Evolutionary conservation across 2,888 invertebrate species (phyloP).

Genomic region (Ischnura elegans): DNA sequence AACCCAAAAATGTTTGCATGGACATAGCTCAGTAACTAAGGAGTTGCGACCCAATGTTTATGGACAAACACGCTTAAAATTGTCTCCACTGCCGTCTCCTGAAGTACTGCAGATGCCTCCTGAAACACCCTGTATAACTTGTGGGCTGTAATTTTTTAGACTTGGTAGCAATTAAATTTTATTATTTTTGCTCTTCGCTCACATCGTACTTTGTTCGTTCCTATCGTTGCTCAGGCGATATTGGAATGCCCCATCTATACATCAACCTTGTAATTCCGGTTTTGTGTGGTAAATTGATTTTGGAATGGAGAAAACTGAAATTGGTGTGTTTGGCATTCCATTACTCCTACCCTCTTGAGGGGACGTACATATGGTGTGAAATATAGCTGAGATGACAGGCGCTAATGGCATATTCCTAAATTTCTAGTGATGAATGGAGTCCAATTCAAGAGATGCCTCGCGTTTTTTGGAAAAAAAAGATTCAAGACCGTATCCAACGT

Average conservation of each 20-base stretch:
- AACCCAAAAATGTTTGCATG: too few species aligned
- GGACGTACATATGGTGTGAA: not conserved
- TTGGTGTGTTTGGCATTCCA: not conserved
- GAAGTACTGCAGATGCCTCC: too few species aligned
- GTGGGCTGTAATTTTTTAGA: too few species aligned
- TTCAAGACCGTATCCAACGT: not conserved
- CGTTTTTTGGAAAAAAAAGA: not conserved
- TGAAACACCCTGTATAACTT: too few species aligned
- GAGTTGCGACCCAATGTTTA: too few species aligned
- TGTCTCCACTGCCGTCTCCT: too few species aligned
- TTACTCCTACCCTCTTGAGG: not conserved
- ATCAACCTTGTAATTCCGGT: not conserved
- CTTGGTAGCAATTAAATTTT: too few species aligned
- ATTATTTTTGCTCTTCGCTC: too few species aligned
- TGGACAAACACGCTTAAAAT: too few species aligned
- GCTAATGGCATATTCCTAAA: not conserved
- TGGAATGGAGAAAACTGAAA: not conserved
- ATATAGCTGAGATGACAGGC: not conserved
- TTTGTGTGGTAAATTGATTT: not conserved
- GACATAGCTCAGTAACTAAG: too few species aligned
- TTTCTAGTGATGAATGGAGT: not conserved
- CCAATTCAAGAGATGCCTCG: not conserved
- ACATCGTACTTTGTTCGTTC: too few species aligned
- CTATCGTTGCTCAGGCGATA: too few species aligned
- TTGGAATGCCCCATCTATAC: not conserved